phyloP scores from a whole-genome alignment of 2,888 invertebrate genomes.

The Acleris sparsana region DNA sequence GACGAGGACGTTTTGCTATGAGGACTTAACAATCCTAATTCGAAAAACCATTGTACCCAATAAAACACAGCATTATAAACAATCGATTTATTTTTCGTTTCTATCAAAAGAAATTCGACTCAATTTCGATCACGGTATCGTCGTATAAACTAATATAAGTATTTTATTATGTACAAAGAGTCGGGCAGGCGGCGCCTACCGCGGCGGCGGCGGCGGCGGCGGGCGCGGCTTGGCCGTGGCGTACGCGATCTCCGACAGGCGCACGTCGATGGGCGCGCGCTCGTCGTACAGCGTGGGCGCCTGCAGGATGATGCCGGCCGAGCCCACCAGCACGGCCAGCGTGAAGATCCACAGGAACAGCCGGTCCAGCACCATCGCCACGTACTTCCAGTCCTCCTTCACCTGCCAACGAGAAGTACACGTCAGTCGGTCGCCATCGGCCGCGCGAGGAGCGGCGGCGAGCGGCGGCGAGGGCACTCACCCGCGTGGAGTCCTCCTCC shows the following conservation, averaged over 20 bases:
- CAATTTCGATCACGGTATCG: conserved; percentile 69
- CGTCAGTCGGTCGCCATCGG: background rate
- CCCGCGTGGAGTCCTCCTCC: conserved; percentile 95
- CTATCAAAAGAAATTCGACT: conserved; percentile 82
- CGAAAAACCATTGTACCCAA: background rate
- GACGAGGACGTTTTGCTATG: too few species aligned
- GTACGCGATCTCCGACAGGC: conserved; percentile 94
- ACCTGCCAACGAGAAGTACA: conserved; percentile 83
- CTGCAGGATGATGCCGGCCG: conserved; percentile 96
- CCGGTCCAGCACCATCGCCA: conserved; percentile 98
- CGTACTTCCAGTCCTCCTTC: conserved; percentile 99
- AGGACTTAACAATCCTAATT: too few species aligned
- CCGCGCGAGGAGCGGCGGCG: conserved; percentile 47
- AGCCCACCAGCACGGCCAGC: conserved; percentile 96
- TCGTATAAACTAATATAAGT: conserved; percentile 75
- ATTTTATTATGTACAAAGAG: conserved; percentile 60
- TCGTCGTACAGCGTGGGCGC: conserved; percentile 97
- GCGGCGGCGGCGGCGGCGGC: conserved; percentile 60
- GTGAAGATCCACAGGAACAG: conserved; percentile 99
- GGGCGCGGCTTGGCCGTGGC: conserved; percentile 92
- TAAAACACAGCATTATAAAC: conserved; percentile 56
- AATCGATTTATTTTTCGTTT: conserved; percentile 75
- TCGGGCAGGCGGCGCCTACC: conserved; percentile 30
- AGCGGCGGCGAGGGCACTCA: conserved; percentile 67
- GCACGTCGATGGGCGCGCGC: conserved; percentile 93